Base-by-base conservation (phyloP, 2,888 invertebrate genomes). In the Elysia crispata region DNA sequence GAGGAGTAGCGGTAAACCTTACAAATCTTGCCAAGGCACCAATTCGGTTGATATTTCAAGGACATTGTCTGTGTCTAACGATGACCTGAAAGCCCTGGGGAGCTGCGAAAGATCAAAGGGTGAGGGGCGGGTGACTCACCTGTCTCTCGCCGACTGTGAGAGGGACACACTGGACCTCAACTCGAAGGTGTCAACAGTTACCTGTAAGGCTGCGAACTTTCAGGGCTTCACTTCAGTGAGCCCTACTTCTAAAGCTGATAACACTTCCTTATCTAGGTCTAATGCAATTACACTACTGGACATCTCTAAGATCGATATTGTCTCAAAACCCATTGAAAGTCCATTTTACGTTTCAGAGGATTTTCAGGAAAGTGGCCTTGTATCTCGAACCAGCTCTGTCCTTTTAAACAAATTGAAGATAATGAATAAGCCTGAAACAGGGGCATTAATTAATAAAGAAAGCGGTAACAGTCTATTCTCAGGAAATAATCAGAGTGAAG, bases 351-450 rank as follows among this genome's bases (percentile, higher is more conserved):
- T 64, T 11, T n/a, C 49, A 25, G 78, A 57, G 57, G 64, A 78
- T 30, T 49, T 72, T 41, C 54, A 73, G 49, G 41, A 41, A 41
- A 11, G 41, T 41, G 11, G 11, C 11, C 3, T 41, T 41, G 41
- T 11, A 41, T 41, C 41, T 41, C 41, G 11, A 41, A 41, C 41
- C 5, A 41, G 41, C 11, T 41, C 41, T 6, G 41, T 11, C 3
- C 64, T 60, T 64, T 50, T 80, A 60, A 76, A 80, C 49, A 62
- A 70, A 76, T 62, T 76, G 31, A 76, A 76, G 66, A 80, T 74
- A 80, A 80, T 80, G 80, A 76, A 70, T 75, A 75, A 80, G 69
- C 74, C 79, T 49, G 67, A 75, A 13, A 57, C 67, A 18, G 41
- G 41, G 5, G 11, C 41, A 41, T 41, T 41, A 11, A 41, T 41